A percentile compares a stretch with the other conserved stretches of the same genome.
Conservation (phyloP, 2,113 vertebrate genomes). For the Chloropsis cyanopogon region DNA sequence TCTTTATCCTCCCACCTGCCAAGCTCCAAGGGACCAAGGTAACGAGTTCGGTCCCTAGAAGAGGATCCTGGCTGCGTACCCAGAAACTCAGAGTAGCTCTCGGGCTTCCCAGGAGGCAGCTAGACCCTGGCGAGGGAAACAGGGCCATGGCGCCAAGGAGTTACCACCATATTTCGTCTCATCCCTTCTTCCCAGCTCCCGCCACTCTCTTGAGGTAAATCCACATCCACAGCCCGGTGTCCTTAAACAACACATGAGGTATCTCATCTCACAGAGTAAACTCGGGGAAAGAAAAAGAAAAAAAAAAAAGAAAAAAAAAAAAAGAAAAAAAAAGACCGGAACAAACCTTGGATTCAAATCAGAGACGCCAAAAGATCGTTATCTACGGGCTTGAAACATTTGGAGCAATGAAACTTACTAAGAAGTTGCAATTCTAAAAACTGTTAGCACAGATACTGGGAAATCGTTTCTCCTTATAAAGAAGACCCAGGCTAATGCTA, state of each 20-base stretch:
- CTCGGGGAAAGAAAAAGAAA: no score
- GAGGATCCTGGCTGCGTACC: not conserved
- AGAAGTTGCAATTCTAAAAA: not conserved
- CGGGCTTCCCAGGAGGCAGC: not conserved
- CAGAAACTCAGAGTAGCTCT: not conserved
- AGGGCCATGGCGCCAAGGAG: accelerated
- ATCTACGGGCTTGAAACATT: not conserved
- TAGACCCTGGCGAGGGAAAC: accelerated
- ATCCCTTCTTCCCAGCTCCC: not conserved
- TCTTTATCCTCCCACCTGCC: not conserved
- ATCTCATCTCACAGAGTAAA: no score
- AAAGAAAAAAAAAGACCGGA: accelerated
- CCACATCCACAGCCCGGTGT: not conserved
- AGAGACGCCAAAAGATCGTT: not conserved
- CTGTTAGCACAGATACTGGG: not conserved
- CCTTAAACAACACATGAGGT: no score
- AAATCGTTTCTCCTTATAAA: not conserved
- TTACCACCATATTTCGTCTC: accelerated
- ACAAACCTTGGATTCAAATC: not conserved
- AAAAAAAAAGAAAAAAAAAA: accelerated
- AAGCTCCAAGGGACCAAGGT: not conserved
- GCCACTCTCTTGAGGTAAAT: not conserved
- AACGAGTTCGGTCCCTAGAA: not conserved
- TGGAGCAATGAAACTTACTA: not conserved
- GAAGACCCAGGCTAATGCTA: not conserved